Conservation (phyloP, 1,140 invertebrate species). For the Melipona quadrifasciata region DNA sequence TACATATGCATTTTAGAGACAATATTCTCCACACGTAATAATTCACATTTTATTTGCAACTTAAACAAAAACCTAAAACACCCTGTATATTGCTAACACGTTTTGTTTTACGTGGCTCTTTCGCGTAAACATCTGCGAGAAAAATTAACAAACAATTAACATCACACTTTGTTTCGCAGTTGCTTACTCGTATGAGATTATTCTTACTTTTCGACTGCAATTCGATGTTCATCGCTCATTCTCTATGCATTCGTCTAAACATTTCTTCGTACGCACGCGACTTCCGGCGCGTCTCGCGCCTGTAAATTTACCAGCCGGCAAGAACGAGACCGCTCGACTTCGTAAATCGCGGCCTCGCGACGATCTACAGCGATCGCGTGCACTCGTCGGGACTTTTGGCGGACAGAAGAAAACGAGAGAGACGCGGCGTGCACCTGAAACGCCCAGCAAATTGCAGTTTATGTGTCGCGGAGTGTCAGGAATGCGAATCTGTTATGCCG, state of each 20-base stretch:
- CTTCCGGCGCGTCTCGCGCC: background rate
- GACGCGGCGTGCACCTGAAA: conserved; percentile 31
- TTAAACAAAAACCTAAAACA: too few relatives aligned
- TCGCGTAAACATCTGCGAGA: too few relatives aligned
- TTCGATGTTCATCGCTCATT: background rate
- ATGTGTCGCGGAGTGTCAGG: conserved; percentile 59
- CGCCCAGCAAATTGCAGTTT: conserved; percentile 62
- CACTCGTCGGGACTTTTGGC: conserved; percentile 19
- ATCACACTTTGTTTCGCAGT: too few relatives aligned
- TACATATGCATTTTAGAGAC: too few relatives aligned
- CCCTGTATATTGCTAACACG: too few relatives aligned
- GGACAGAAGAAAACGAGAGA: conserved; percentile 17
- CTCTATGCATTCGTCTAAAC: background rate
- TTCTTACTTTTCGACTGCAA: too few relatives aligned
- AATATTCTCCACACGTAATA: too few relatives aligned
- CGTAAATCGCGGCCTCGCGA: conserved; percentile 54
- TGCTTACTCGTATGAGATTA: too few relatives aligned
- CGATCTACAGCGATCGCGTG: conserved; percentile 33
- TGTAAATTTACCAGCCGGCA: background rate
- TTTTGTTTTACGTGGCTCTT: too few relatives aligned
- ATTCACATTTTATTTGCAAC: too few relatives aligned
- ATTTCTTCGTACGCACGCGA: background rate
- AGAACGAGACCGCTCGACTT: conserved; percentile 43
- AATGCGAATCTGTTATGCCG: conserved; percentile 53
- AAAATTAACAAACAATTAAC: too few relatives aligned